Base-by-base conservation (phyloP, 2,797 vertebrate species). In the Delichon dasypus region DNA sequence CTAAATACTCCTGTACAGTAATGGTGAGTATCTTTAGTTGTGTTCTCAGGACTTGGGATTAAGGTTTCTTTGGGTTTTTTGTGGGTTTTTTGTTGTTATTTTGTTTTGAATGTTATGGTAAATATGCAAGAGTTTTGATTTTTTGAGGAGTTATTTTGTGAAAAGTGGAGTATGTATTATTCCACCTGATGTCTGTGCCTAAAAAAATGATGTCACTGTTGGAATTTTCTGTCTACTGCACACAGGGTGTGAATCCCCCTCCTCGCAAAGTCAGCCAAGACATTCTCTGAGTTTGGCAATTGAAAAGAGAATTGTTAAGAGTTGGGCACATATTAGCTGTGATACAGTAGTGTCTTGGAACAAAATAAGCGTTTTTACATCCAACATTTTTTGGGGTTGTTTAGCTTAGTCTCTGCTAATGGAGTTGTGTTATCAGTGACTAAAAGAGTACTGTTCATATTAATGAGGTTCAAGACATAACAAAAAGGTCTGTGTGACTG, bases 221-320 rank as follows among this genome's bases (percentile, higher is more conserved):
- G 13, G 9, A 30, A 25, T 88, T 79, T 87, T 87, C 53, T 89
- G 11, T 66, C 40, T 73, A 5, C 8, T 79, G 16, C 17, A 30
- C 16, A 27, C 7, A 55, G 55, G 6, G 8, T 65, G 11, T 36
- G 34, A 72, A 38, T 65, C 3, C 17, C 2, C 0, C 22, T 67
- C 13, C 23, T 88, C 16, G 85, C 45, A 58, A 27, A 32, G 76
- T 72, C 32, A 85, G 22, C n/a, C 4, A 2, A 50, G 38, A 38
- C 16, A 38, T 45, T 89, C 85, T 94, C 16, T 38, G 18, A 54
- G 29, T 94, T 72, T 79, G 34, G 18, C 26, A 94, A 29, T 27
- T 65, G 19, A 23, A 27, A 65, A 73, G 34, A 79, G 64, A 81
- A 34, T 26, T 34, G 10, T 8, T 77, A 32, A 36, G 44, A 51